phyloP scores from a whole-genome alignment of 2,797 vertebrate species.

The Pagetopsis macropterus region DNA sequence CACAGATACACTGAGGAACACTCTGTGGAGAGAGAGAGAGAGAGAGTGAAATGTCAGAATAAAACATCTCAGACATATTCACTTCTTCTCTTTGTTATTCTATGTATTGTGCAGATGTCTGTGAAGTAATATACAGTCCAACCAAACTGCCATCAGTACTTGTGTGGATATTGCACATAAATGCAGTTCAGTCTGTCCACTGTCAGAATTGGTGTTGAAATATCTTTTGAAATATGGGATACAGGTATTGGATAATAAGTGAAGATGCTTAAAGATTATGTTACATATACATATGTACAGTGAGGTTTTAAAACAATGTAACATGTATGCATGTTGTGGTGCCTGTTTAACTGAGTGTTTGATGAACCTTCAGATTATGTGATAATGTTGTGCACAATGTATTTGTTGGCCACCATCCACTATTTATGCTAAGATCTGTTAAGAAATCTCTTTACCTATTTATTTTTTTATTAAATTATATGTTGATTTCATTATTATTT shows the following conservation, averaged over 20 bases:
- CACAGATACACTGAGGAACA: slow-evolving; percentile 73
- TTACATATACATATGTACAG: slow-evolving; percentile 1
- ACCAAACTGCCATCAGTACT: slow-evolving; percentile 30
- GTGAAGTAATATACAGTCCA: slow-evolving; percentile 49
- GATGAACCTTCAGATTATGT: neutral
- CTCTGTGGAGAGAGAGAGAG: slow-evolving; percentile 65
- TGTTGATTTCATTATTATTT: too few relatives aligned
- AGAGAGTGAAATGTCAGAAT: slow-evolving; percentile 69
- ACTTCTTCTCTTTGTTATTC: slow-evolving; percentile 58
- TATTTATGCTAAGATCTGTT: neutral
- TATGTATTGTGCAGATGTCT: slow-evolving; percentile 43
- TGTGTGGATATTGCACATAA: slow-evolving; percentile 15
- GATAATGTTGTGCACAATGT: neutral
- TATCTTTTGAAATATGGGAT: neutral
- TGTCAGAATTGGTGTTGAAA: neutral
- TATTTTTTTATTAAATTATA: neutral
- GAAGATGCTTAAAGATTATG: neutral
- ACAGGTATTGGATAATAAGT: neutral
- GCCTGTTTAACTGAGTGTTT: neutral
- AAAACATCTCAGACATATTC: slow-evolving; percentile 66
- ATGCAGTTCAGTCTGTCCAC: slow-evolving; percentile 6
- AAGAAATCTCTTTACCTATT: neutral
- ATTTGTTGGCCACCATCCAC: neutral
- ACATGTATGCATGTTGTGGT: neutral
- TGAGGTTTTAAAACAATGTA: neutral